A percentile compares a stretch with the other conserved stretches of the same genome.
Evolutionary conservation across 2,888 invertebrate genomes (phyloP).

Genomic region (Drosophila koepferae): DNA sequence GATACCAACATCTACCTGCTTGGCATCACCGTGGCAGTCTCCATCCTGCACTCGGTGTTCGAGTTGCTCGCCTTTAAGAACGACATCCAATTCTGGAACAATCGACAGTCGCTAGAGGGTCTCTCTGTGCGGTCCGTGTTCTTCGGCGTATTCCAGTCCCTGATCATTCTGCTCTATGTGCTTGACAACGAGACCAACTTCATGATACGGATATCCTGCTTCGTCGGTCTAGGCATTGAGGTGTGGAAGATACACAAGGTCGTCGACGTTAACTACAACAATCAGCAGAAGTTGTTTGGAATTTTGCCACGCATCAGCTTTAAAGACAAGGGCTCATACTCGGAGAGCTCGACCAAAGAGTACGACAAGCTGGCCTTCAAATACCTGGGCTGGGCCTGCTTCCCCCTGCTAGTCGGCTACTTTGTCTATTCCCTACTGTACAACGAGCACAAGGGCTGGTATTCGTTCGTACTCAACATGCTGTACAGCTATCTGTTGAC

Average conservation of each 20-base stretch:
- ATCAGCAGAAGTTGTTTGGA: conserved; percentile 91
- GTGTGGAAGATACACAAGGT: conserved; percentile 99
- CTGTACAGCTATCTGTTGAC: conserved; percentile 98
- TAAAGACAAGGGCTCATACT: conserved; percentile 98
- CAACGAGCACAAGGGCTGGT: conserved; percentile 99
- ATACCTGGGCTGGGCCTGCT: conserved; percentile 98
- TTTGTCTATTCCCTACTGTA: conserved; percentile 97
- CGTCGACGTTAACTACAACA: conserved; percentile 92
- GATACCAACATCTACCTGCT: conserved; percentile 98
- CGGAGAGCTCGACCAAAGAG: conserved; percentile 95
- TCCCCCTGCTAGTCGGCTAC: conserved; percentile 96
- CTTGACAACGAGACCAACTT: conserved; percentile 99
- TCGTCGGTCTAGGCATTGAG: conserved; percentile 97
- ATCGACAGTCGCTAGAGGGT: conserved; percentile 97
- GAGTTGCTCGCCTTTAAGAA: conserved; percentile 99
- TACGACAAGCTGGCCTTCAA: conserved; percentile 98
- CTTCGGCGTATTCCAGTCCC: conserved; percentile 98
- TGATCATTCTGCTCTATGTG: conserved; percentile 97
- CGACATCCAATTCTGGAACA: conserved; percentile 99
- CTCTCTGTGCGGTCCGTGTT: conserved; percentile 99
- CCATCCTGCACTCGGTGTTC: conserved; percentile 98
- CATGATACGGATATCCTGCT: conserved; percentile 96
- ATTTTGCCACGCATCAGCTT: conserved; percentile 92
- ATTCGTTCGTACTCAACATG: conserved; percentile 98
- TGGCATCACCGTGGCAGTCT: conserved; percentile 95